A percentile compares a stretch with the other conserved stretches of the same genome.
Conservation (phyloP, 2,888 invertebrate genomes). For the Scaptomyza tumidula region DNA sequence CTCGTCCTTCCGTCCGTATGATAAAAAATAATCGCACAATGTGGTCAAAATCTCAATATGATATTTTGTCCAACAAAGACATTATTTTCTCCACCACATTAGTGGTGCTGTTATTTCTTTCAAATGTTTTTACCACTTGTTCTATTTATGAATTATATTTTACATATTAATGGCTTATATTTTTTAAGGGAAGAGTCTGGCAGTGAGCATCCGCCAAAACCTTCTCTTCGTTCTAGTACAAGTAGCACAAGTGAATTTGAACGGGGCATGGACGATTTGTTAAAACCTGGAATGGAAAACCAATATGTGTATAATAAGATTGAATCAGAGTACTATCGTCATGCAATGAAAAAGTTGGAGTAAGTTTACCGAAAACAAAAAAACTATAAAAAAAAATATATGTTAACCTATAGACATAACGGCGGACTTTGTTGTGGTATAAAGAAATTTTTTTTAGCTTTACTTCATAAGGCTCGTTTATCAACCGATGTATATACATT, state of each 20-base stretch:
- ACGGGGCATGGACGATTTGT: conserved; percentile 52
- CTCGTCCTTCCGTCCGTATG: no score
- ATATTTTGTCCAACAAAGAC: no score
- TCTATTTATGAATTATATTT: no score
- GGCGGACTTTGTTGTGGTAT: conserved; percentile 76
- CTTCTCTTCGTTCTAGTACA: neutral
- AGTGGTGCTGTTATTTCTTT: no score
- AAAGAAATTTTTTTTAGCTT: conserved; percentile 89
- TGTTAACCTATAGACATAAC: conserved; percentile 24
- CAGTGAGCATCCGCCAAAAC: neutral
- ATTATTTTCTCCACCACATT: no score
- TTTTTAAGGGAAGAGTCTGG: conserved; percentile 57
- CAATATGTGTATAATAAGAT: conserved; percentile 61
- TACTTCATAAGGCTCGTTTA: conserved; percentile 74
- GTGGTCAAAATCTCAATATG: no score
- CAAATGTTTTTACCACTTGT: no score
- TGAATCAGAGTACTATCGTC: conserved; percentile 58
- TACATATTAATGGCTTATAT: no score
- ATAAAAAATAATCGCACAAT: no score
- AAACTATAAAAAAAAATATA: neutral
- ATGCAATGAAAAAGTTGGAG: conserved; percentile 45
- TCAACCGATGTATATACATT: conserved; percentile 92
- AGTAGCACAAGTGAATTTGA: conserved; percentile 31
- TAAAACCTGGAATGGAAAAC: conserved; percentile 51
- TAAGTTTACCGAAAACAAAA: conserved; percentile 22